These are phyloP conservation scores for Cochlearius cochlearius DNA, from an alignment of 2,113 vertebrate genomes.

Conservation along the genomic window DNA sequence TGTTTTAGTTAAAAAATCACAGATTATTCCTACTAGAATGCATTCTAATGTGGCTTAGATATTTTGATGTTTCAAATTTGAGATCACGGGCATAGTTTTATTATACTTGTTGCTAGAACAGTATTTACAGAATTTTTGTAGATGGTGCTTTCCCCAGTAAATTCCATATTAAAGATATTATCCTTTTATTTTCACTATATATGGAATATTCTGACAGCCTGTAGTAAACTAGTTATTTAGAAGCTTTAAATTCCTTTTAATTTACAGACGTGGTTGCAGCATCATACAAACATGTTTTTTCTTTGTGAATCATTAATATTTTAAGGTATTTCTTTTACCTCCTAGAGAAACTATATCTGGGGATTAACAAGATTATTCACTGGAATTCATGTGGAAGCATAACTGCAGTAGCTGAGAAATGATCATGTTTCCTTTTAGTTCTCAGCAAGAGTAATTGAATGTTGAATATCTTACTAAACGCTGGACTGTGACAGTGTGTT, in stretches of 20 bases:
- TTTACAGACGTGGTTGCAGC: neutral
- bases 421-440: slow-evolving; percentile 73
- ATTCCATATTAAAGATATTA: neutral
- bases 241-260: neutral
- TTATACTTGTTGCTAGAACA: neutral
- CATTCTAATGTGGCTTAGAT: neutral
- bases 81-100: neutral
- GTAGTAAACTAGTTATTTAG: neutral
- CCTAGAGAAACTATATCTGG: neutral
- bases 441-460: slow-evolving; percentile 80
- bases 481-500: slow-evolving; percentile 77
- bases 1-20: neutral
- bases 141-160: neutral
- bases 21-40: neutral
- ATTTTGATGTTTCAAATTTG: neutral
- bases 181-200: neutral
- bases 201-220: neutral
- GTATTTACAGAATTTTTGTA: neutral
- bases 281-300: neutral
- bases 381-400: slow-evolving; percentile 55
- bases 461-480: slow-evolving; percentile 79
- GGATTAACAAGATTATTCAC: slow-evolving; percentile 53
- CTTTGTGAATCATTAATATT: neutral
- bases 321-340: slow-evolving; percentile 14
- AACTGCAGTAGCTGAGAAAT: slow-evolving; percentile 71